A percentile compares a stretch with the other conserved stretches of the same genome.
Conservation (phyloP, 1,140 invertebrate genomes). For the Apis florea region DNA sequence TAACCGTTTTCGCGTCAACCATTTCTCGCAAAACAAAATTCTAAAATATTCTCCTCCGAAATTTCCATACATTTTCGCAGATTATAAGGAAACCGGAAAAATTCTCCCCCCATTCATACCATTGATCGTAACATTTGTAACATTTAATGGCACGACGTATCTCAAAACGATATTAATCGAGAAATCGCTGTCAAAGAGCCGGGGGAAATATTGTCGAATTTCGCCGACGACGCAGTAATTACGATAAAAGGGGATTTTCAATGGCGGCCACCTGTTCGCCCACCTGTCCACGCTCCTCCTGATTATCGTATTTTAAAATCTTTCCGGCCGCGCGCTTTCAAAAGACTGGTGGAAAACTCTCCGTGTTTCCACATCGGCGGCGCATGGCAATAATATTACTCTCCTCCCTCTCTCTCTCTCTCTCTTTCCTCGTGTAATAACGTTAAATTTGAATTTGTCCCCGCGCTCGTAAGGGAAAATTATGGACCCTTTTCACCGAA, state of each 20-base stretch:
- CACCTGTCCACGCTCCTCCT: background rate
- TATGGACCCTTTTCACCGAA: conserved; percentile 56
- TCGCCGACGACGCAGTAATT: background rate
- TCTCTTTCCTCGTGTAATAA: conserved; percentile 20
- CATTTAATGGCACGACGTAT: no score
- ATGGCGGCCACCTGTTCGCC: background rate
- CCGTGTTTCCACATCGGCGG: background rate
- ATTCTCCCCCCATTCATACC: no score
- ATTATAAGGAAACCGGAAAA: no score
- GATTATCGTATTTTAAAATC: conserved; percentile 37
- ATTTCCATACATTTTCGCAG: no score
- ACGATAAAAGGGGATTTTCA: conserved; percentile 15
- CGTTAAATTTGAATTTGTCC: conserved; percentile 54
- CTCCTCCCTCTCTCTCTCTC: background rate
- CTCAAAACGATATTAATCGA: no score
- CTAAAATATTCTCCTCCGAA: no score
- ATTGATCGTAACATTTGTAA: no score
- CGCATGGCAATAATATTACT: conserved; percentile 51
- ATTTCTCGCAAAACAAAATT: no score
- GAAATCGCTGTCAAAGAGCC: no score
- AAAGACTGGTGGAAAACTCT: background rate
- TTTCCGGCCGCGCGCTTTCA: conserved; percentile 5
- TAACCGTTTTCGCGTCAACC: no score
- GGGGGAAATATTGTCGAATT: no score
- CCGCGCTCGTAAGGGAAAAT: conserved; percentile 49